Percentiles rank a stretch among this genome's conserved stretches.
These are phyloP conservation scores for Oryzias javanicus DNA, from an alignment of 2,113 vertebrate genomes.

Conservation along the genomic window DNA sequence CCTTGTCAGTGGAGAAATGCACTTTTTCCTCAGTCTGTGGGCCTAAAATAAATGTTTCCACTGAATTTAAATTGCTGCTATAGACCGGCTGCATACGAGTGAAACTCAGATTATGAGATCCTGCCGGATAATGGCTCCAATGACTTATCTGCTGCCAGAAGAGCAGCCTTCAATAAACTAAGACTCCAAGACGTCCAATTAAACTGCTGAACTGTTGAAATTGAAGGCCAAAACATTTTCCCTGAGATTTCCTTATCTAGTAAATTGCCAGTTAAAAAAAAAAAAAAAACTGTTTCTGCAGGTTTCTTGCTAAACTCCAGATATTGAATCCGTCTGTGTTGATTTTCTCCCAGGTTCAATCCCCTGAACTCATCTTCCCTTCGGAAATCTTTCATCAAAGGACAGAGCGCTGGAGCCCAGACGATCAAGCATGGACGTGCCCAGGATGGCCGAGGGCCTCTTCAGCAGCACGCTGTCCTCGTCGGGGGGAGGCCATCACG, in stretches of 20 bases:
- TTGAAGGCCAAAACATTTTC: constrained; percentile 17
- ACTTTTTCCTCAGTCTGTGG: constrained; percentile 1
- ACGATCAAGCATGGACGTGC: constrained; percentile 72
- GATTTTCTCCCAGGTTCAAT: constrained; percentile 44
- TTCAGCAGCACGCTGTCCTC: constrained; percentile 80
- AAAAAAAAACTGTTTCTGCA: constrained; percentile 1
- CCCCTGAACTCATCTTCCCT: constrained; percentile 25
- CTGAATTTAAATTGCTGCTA: constrained; percentile 14
- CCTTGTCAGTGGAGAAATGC: constrained; percentile 19
- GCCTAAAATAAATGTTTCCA: constrained; percentile 10
- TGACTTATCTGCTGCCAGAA: constrained; percentile 20
- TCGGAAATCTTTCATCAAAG: constrained; percentile 31
- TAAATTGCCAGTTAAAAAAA: background rate
- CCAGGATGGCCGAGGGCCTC: constrained; percentile 78
- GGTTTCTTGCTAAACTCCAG: background rate
- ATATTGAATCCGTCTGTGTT: constrained; percentile 39
- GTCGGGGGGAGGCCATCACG: constrained; percentile 76
- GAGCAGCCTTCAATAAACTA: constrained; percentile 5
- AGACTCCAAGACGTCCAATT: constrained; percentile 18
- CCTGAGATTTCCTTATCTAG: background rate
- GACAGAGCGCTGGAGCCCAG: constrained; percentile 65
- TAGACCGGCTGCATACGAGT: constrained; percentile 5
- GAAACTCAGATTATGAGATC: constrained; percentile 4
- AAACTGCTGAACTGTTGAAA: constrained; percentile 10
- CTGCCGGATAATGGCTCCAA: constrained; percentile 13